Evolutionary conservation across 2,797 vertebrate species (phyloP), one percentile per base, ranked within the genome.

Genomic region (Sternotherus odoratus): DNA sequence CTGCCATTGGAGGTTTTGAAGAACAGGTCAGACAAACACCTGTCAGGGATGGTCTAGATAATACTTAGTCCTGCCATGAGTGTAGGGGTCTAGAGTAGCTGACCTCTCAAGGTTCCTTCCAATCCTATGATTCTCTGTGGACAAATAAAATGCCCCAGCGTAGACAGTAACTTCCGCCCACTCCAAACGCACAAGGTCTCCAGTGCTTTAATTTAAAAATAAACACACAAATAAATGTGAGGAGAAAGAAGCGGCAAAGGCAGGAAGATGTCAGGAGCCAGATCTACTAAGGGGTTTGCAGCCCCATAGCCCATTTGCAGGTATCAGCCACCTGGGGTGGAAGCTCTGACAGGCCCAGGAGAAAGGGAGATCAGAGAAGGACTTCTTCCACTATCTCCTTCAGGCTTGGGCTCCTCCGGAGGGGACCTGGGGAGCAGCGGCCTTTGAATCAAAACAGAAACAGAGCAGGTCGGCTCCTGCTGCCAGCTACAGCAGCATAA

Each of bases 401-500:
- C 72, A 48, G 69, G 72, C 43, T 43, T 75, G 39, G 23, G 53
- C 33, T 46, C 43, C 74, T 50, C 3, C 5, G 78, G 48, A 66
- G 51, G 66, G 39, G 4, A 39, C 51, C 1, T 3, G 5, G 80
- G 51, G 48, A 72, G 5, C 13, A 21, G 11, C 2, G 26, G 77
- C 21, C 26, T 13, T 26, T 30, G 8, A 91, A 16, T 63, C 56
- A 43, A 26, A 66, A 74, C 16, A 77, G 78, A 83, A 74, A 54
- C 13, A 69, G 21, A 39, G 36, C 21, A 36, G n/a, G 36, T 36
- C 10, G 1, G 49, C 51, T 66, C 81, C 49, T 50, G 49, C 48
- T 17, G n/a, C 46, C 49, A n/a, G 12, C 0, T 0, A n/a, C 60
- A 60, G 12, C 1, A 1, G 30, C 1, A 39, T 2, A 66, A 72